Conservation (phyloP, 1,140 invertebrate genomes). For the Drosophila nannoptera region DNA sequence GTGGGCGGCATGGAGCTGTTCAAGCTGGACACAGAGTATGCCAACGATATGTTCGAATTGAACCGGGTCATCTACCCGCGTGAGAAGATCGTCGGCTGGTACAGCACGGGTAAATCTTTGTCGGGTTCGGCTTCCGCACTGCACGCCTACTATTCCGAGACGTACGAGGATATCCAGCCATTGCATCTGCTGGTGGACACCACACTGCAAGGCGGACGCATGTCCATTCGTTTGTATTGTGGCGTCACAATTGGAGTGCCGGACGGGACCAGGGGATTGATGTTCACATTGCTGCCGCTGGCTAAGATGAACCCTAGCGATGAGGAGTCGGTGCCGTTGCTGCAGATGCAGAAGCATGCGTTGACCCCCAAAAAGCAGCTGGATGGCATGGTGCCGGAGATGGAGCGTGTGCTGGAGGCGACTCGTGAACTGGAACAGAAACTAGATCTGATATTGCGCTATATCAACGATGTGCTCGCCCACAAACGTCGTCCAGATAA, state of each 20-base stretch:
- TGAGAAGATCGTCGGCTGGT: constrained; percentile 63
- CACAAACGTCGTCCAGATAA: constrained; percentile 54
- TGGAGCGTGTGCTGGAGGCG: constrained; percentile 49
- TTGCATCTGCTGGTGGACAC: constrained; percentile 58
- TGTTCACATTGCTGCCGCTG: constrained; percentile 55
- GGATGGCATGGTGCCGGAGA: constrained; percentile 44
- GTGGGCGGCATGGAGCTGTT: constrained; percentile 30
- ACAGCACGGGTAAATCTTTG: constrained; percentile 46
- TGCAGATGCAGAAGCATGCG: constrained; percentile 45
- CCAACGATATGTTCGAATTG: constrained; percentile 53
- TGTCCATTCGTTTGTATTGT: constrained; percentile 48
- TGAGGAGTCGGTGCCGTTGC: constrained; percentile 40
- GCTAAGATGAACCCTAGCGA: constrained; percentile 22
- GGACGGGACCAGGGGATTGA: constrained; percentile 52
- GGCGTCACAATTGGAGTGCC: constrained; percentile 55
- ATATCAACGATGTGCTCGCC: constrained; percentile 57
- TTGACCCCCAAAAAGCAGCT: constrained; percentile 27
- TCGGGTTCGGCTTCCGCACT: constrained; percentile 33
- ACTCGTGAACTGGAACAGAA: constrained; percentile 37
- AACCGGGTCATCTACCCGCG: constrained; percentile 51
- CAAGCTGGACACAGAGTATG: constrained; percentile 52
- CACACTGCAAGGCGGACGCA: constrained; percentile 25
- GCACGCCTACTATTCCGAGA: constrained; percentile 45
- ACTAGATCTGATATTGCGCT: constrained; percentile 53
- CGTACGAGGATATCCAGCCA: constrained; percentile 45